Percentiles rank a stretch among this genome's conserved stretches.
Conservation (phyloP, 2,888 invertebrate species). For the Bellardia pandia region DNA sequence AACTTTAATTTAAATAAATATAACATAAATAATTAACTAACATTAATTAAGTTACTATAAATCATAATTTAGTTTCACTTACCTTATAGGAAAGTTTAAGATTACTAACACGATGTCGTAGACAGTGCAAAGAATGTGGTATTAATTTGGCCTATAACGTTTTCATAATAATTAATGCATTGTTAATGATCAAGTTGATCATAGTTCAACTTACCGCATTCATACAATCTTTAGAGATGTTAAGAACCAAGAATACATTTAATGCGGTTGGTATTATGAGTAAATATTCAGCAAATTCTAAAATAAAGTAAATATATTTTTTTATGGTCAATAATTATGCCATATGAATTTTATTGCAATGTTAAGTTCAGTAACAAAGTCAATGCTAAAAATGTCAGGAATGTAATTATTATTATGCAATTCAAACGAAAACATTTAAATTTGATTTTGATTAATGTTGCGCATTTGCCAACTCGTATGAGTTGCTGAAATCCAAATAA, state of each 20-base stretch:
- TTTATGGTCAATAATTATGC: constrained; percentile 47
- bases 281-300: constrained; percentile 72
- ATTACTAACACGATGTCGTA: constrained; percentile 73
- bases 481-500: not conserved
- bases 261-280: constrained; percentile 74
- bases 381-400: constrained; percentile 46
- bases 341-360: constrained; percentile 35
- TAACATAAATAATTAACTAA: not conserved
- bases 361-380: constrained; percentile 53
- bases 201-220: constrained; percentile 71
- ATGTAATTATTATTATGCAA: constrained; percentile 22
- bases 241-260: constrained; percentile 73
- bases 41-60: constrained; percentile 2
- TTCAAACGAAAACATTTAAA: not conserved
- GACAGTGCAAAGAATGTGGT: constrained; percentile 73
- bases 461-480: not conserved
- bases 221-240: constrained; percentile 76
- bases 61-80: constrained; percentile 20
- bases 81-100: constrained; percentile 74
- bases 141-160: constrained; percentile 70
- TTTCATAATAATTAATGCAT: not conserved
- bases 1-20: not conserved
- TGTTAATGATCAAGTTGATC: constrained; percentile 34
- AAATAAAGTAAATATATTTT: constrained; percentile 28
- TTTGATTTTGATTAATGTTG: constrained; percentile 41